Evolutionary conservation across 2,888 invertebrate genomes (phyloP).

Genomic region (Gandaritis pyraliata): DNA sequence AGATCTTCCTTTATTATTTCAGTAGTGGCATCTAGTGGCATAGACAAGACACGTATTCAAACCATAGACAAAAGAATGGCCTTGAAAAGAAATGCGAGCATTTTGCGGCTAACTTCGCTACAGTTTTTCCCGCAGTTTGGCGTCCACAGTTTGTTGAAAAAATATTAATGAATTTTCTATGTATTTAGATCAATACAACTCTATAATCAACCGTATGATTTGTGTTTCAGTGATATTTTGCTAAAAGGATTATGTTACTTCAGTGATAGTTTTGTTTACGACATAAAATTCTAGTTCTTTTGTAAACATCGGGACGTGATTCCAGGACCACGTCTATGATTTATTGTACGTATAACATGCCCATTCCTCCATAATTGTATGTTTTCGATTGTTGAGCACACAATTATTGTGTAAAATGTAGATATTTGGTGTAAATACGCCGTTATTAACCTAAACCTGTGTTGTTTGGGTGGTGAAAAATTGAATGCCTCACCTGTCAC

Average conservation of each 20-base stretch:
- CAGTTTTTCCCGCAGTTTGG: conserved; percentile 84
- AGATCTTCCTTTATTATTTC: no score
- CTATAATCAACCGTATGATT: conserved; percentile 55
- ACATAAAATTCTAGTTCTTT: conserved; percentile 70
- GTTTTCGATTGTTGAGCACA: conserved; percentile 50
- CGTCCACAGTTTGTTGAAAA: conserved; percentile 77
- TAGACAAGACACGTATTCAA: conserved; percentile 45
- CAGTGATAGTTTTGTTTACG: conserved; percentile 66
- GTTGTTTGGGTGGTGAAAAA: conserved; percentile 61
- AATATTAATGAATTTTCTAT: conserved; percentile 71
- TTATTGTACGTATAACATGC: conserved; percentile 80
- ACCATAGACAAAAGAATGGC: conserved; percentile 62
- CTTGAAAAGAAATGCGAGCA: conserved; percentile 60
- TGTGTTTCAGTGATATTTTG: conserved; percentile 64
- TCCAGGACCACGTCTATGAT: conserved; percentile 83
- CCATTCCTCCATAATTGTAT: conserved; percentile 58
- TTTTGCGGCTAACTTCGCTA: conserved; percentile 72
- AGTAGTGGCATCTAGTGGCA: background rate
- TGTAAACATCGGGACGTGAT: conserved; percentile 82
- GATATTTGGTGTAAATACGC: conserved; percentile 44
- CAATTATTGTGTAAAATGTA: conserved; percentile 48
- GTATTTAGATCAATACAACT: conserved; percentile 72
- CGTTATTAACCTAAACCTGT: conserved; percentile 62
- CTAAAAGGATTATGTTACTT: conserved; percentile 68
- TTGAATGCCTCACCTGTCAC: conserved; percentile 53